These are phyloP conservation scores for Esox lucius DNA, from an alignment of 2,797 vertebrate species.

Conservation along the genomic window DNA sequence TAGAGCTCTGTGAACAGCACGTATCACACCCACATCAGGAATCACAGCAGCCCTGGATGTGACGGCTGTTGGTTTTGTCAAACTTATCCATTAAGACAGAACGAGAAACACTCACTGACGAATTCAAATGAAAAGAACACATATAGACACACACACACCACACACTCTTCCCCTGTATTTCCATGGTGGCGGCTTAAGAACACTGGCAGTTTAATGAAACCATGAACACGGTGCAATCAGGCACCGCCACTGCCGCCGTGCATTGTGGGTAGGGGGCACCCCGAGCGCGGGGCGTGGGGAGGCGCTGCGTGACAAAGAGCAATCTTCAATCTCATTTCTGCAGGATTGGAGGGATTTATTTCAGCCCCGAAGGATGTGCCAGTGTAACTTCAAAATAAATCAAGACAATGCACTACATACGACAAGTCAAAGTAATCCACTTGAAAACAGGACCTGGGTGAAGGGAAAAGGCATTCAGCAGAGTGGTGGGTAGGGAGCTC, in stretches of 20 bases:
- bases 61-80: not conserved
- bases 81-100: too few species aligned
- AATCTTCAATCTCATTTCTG: constrained; percentile 63
- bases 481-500: not conserved
- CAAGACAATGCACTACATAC: constrained; percentile 59
- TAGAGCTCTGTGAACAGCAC: too few species aligned
- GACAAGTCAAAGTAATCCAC: constrained; percentile 65
- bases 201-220: constrained; percentile 56
- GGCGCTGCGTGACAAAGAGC: constrained; percentile 13
- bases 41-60: too few species aligned
- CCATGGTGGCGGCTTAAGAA: not conserved
- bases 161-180: constrained; percentile 52
- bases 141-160: not conserved
- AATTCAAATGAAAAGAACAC: constrained; percentile 28
- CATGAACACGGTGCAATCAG: constrained; percentile 53
- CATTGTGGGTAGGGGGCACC: constrained; percentile 51
- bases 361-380: constrained; percentile 56
- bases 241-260: constrained; percentile 32
- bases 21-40: too few species aligned
- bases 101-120: not conserved
- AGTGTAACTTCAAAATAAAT: constrained; percentile 68
- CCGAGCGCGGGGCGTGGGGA: not conserved
- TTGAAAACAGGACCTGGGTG: constrained; percentile 34
- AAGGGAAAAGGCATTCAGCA: constrained; percentile 5
- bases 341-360: constrained; percentile 72